Evolutionary conservation across 2,797 vertebrate genomes (phyloP), one percentile per base, ranked within the genome.

Genomic region (Sebastes trivittatus): DNA sequence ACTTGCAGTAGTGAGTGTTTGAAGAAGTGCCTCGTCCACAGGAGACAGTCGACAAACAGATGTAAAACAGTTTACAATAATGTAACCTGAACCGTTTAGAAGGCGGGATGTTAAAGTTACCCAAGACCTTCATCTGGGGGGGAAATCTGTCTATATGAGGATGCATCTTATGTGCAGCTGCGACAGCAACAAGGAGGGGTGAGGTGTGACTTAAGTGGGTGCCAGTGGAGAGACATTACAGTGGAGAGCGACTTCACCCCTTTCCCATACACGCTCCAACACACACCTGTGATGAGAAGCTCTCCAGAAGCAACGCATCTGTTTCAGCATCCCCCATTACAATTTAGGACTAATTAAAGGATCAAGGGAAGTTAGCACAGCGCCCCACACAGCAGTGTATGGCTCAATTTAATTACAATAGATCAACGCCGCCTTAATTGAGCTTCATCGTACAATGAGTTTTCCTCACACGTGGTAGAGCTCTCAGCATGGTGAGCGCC

Each of bases 321-420:
- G 91, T 83, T 87, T 70, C 76, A 73, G 55, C 29, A 32, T 77
- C 85, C 81, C 84, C 66, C 20, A 62, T 82, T 87, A 82, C 88
- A 81, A 78, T 14, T 38, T 18, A 85, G 83, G 82, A 70, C 85
- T 91, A 89, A 95, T 94, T 87, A 94, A 89, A 89, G 82, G 63
- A 91, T 89, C 78, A 61, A 22, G 75, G 75, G 82, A 90, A 87
- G 89, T 92, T 87, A 88, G 75, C 74, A 10, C 82, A 61, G 78
- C 46, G n/a, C 64, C 49, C 74, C 23, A 80, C 87, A 77, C 87
- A 86, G 82, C 84, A 76, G 81, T 52, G 55, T 49, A 42, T 13
- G 63, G 83, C 89, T 92, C 71, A 64, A 85, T 89, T 89, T 83
- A 87, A 93, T 94, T 89, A 91, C 83, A 80, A 87, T 25, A 91